Evolutionary conservation across 2,113 vertebrate species (phyloP).

Genomic region (Clinocottus analis): DNA sequence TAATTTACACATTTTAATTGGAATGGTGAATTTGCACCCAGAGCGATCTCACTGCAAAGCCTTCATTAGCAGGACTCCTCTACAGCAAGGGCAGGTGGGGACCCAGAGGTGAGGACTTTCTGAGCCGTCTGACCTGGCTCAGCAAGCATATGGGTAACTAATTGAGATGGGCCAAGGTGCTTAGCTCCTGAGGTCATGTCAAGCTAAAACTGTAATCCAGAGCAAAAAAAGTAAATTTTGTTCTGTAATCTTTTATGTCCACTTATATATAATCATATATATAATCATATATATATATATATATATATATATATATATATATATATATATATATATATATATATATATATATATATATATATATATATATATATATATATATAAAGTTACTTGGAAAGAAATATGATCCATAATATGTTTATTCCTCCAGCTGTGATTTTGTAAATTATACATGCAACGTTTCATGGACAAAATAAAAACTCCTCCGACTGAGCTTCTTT

Average conservation of each 20-base stretch:
- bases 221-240: constrained; percentile 32
- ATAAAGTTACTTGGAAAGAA: too few relatives aligned
- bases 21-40: constrained; percentile 58
- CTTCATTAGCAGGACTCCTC: constrained; percentile 76
- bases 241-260: constrained; percentile 30
- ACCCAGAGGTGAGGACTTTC: constrained; percentile 66
- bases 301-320: too few relatives aligned
- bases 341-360: too few relatives aligned
- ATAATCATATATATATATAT: too few relatives aligned
- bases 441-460: constrained; percentile 53
- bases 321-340: too few relatives aligned
- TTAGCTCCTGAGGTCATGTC: constrained; percentile 57
- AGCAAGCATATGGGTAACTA: constrained; percentile 76
- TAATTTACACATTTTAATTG: constrained; percentile 85
- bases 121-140: constrained; percentile 64
- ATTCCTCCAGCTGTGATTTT: constrained; percentile 13
- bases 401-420: too few relatives aligned
- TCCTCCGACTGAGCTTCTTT: constrained; percentile 37
- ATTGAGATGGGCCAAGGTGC: constrained; percentile 74
- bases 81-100: constrained; percentile 58
- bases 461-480: constrained; percentile 46
- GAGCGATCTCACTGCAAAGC: constrained; percentile 67
- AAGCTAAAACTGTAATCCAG: constrained; percentile 61
- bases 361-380: too few relatives aligned
- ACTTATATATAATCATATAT: neutral